phyloP scores from a whole-genome alignment of 2,797 vertebrate species.

The Paramormyrops hopkinsi region DNA sequence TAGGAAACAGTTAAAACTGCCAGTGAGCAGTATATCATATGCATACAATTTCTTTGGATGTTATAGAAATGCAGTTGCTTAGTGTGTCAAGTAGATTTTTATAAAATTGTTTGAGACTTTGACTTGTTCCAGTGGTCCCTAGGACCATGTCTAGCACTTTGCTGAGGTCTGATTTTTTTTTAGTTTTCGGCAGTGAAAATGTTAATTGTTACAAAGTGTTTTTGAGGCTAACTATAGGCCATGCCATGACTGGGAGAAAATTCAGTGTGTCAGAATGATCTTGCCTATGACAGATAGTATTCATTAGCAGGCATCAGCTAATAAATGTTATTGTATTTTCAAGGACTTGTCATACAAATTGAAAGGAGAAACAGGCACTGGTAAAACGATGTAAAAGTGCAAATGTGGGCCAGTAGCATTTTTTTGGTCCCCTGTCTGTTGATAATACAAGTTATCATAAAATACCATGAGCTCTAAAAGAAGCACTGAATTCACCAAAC shows the following conservation, averaged over 20 bases:
- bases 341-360: background rate
- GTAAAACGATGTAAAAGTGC: background rate
- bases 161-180: background rate
- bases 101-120: background rate
- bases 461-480: background rate
- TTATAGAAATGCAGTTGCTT: background rate
- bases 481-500: background rate
- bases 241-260: background rate
- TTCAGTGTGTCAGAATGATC: background rate
- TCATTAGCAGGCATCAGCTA: background rate
- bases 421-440: background rate
- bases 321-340: background rate
- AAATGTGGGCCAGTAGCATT: background rate
- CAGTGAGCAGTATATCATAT: background rate
- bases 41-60: background rate
- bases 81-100: background rate
- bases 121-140: background rate
- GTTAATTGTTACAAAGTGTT: background rate
- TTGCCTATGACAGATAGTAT: background rate
- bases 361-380: background rate
- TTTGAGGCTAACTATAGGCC: background rate
- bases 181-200: background rate
- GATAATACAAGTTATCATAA: background rate
- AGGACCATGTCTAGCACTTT: background rate
- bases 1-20: background rate